These are phyloP conservation scores for Misgurnus anguillicaudatus DNA, from an alignment of 2,113 vertebrate species.

Conservation along the genomic window DNA sequence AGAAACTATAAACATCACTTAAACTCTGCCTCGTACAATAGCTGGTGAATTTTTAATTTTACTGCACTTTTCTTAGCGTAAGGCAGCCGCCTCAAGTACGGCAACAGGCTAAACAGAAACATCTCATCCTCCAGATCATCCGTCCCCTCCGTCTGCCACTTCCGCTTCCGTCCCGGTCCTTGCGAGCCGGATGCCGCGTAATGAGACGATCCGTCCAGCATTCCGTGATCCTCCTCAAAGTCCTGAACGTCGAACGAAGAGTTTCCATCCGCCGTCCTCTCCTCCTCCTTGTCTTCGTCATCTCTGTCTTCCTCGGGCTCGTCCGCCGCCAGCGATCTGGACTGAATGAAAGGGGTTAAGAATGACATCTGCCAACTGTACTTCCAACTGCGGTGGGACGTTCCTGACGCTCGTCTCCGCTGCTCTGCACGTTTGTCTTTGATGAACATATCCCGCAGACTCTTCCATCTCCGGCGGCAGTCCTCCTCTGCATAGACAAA, in stretches of 20 bases:
- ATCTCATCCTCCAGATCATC: constrained; percentile 55
- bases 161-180: constrained; percentile 41
- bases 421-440: constrained; percentile 51
- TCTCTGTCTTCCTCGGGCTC: constrained; percentile 44
- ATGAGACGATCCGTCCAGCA: constrained; percentile 37
- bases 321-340: constrained; percentile 15
- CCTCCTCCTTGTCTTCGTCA: constrained; percentile 49
- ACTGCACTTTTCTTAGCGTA: constrained; percentile 52
- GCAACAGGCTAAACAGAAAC: constrained; percentile 54
- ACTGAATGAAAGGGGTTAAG: constrained; percentile 53
- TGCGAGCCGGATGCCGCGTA: neutral
- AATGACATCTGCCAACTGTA: constrained; percentile 53
- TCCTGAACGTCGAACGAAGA: constrained; percentile 39
- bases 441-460: constrained; percentile 54
- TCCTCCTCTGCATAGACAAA: constrained; percentile 43
- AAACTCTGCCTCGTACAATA: constrained; percentile 52
- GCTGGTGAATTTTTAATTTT: constrained; percentile 54
- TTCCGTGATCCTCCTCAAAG: constrained; percentile 47
- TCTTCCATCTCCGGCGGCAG: constrained; percentile 53
- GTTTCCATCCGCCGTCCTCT: constrained; percentile 28
- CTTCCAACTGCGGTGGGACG: constrained; percentile 53
- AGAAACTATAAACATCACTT: constrained; percentile 32
- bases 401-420: constrained; percentile 43
- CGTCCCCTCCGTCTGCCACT: constrained; percentile 45
- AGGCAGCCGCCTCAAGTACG: constrained; percentile 48